Evolutionary conservation across 2,888 invertebrate genomes (phyloP), one percentile per base, ranked within the genome.

Genomic region (Phrixothrix hirtus): DNA sequence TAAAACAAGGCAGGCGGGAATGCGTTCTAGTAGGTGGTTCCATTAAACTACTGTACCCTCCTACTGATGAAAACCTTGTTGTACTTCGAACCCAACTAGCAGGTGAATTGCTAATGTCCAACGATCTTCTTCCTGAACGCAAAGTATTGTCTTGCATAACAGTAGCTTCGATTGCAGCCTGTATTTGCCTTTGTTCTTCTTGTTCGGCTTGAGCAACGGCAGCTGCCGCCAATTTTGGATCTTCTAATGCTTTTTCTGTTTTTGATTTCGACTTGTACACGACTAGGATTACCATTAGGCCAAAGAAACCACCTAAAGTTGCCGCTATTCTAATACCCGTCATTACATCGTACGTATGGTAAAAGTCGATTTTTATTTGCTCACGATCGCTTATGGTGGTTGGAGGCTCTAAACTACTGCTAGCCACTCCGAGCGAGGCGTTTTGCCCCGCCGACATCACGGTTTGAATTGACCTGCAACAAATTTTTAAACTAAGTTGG

Each of bases 271-370:
- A 92, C 77, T 95, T 95, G 80, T 92, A 94, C 59, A 94, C 84
- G 65, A 95, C 89, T 71, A 94, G 82, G 73, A 94, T 86, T 36
- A 93, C 92, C 88, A 94, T 93, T 68, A 94, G 81, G 58, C 89
- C 88, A 78, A 94, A 94, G 77, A 94, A 92, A 66, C 92, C 92
- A 67, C 93, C 92, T 42, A 95, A 80, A 1, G 94, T 94, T 64
- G 90, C 90, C 64, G 94, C 94, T 76, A 94, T 94, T 61, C 93
- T 84, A 59, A 94, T 86, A 61, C 94, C 94, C 67, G 93, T 94
- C 92, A 92, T 93, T 75, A 89, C 89, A 81, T 94, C 92, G 78
- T 95, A 95, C 26, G 92, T 90, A 67, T 88, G 87, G 80, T 91
- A 92, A 78, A 90, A 93, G 73, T 89, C 89, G 67, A 86, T 81